phyloP scores from a whole-genome alignment of 1,140 invertebrate genomes.

The Drosophila guanche region DNA sequence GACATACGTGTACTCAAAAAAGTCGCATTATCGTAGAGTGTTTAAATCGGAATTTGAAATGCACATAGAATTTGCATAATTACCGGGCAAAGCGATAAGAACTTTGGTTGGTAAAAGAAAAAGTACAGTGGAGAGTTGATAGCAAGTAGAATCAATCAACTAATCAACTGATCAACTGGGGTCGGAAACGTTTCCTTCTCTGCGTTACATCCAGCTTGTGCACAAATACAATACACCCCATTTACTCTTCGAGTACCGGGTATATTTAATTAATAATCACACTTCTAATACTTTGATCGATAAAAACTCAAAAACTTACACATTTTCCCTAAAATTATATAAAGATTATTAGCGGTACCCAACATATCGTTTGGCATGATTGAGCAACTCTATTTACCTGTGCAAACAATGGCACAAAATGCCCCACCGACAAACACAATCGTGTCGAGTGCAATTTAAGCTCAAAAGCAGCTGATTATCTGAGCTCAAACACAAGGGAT shows the following conservation, averaged over 20 bases:
- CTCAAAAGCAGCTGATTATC: slow-evolving; percentile 59
- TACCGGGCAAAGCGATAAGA: slow-evolving; percentile 41
- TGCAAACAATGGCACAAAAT: slow-evolving; percentile 9
- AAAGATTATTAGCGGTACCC: not conserved
- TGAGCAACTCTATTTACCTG: slow-evolving; percentile 52
- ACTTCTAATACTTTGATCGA: no score
- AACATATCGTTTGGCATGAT: slow-evolving; percentile 11
- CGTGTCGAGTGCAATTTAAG: slow-evolving; percentile 51
- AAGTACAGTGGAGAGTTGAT: slow-evolving; percentile 30
- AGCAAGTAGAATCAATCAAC: no score
- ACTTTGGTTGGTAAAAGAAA: not conserved
- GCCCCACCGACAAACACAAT: slow-evolving; percentile 11
- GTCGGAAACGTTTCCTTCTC: no score
- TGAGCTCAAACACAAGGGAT: not conserved
- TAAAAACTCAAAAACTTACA: no score
- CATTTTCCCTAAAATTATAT: no score
- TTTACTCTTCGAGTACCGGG: no score
- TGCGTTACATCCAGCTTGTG: no score
- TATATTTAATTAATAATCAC: no score
- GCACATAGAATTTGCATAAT: slow-evolving; percentile 61
- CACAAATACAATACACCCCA: no score
- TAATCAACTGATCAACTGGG: no score
- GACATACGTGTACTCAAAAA: slow-evolving; percentile 16
- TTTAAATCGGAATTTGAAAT: slow-evolving; percentile 40
- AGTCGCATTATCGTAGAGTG: slow-evolving; percentile 23